phyloP scores from a whole-genome alignment of 2,113 vertebrate genomes.

The Eubucco bourcierii region DNA sequence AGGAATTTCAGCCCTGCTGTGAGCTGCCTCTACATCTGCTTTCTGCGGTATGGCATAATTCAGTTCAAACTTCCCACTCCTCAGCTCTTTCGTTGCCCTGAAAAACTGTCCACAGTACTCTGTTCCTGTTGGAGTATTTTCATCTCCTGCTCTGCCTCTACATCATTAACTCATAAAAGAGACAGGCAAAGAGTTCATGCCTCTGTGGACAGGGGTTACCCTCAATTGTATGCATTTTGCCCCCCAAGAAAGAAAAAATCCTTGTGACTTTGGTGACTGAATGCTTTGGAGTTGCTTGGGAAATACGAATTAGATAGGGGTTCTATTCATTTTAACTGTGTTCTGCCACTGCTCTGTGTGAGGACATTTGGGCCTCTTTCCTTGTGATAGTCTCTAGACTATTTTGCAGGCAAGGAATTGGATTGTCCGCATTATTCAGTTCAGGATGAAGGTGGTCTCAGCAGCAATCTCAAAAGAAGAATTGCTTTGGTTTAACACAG shows the following conservation, averaged over 20 bases:
- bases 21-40: neutral
- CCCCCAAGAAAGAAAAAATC: neutral
- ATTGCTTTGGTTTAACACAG: too few species aligned
- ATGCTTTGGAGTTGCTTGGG: neutral
- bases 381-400: neutral
- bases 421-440: neutral
- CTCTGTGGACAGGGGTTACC: neutral
- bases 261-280: neutral
- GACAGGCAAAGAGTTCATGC: neutral
- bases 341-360: neutral
- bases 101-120: neutral
- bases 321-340: neutral
- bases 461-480: neutral
- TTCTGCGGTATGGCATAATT: neutral
- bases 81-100: neutral
- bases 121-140: neutral
- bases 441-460: neutral
- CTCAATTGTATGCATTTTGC: rapidly evolving
- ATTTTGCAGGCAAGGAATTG: neutral
- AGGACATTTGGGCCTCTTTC: neutral
- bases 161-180: neutral
- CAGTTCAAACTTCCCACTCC: neutral
- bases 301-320: neutral
- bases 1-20: neutral
- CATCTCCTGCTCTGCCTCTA: neutral